A percentile compares a stretch with the other conserved stretches of the same genome.
phyloP scores from a whole-genome alignment of 2,888 invertebrate genomes.

The Meandrusa payeni region DNA sequence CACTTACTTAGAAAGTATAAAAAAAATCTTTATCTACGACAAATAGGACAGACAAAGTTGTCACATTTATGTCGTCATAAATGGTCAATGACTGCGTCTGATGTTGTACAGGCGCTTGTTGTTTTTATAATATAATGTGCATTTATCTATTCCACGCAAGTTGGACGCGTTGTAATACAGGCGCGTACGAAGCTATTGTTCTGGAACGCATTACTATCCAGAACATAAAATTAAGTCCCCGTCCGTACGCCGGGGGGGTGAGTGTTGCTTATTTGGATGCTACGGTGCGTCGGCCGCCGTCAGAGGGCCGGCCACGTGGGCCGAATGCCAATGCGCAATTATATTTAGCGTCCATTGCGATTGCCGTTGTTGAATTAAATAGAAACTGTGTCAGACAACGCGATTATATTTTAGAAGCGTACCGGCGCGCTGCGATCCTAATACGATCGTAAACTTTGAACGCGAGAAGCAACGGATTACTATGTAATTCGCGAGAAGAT shows the following conservation, averaged over 20 bases:
- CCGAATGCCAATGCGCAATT: slow-evolving; percentile 66
- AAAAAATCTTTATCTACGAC: too few species aligned
- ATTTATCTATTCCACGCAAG: slow-evolving; percentile 34
- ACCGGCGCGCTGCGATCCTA: slow-evolving; percentile 2
- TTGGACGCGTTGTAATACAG: slow-evolving; percentile 38
- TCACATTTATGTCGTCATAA: too few species aligned
- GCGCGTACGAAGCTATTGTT: slow-evolving; percentile 43
- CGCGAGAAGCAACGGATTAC: too few species aligned
- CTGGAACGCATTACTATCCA: slow-evolving; percentile 48
- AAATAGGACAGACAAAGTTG: too few species aligned
- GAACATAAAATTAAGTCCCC: slow-evolving; percentile 56
- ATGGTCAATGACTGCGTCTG: too few species aligned
- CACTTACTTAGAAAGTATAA: too few species aligned
- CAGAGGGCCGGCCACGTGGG: slow-evolving; percentile 45
- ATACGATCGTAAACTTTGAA: slow-evolving; percentile 4
- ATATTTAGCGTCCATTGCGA: slow-evolving; percentile 64
- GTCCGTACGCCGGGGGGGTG: slow-evolving; percentile 63
- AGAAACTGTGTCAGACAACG: slow-evolving; percentile 57
- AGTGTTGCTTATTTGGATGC: slow-evolving; percentile 66
- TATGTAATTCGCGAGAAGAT: too few species aligned
- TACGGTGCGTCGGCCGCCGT: slow-evolving; percentile 46
- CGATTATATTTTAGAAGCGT: slow-evolving; percentile 9
- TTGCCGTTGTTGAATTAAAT: slow-evolving; percentile 55
- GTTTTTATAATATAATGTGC: slow-evolving; percentile 7
- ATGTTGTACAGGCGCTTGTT: too few species aligned